Evolutionary conservation across 2,888 invertebrate species (phyloP), one percentile per base, ranked within the genome.

Genomic region (Drosophila macrothrix): DNA sequence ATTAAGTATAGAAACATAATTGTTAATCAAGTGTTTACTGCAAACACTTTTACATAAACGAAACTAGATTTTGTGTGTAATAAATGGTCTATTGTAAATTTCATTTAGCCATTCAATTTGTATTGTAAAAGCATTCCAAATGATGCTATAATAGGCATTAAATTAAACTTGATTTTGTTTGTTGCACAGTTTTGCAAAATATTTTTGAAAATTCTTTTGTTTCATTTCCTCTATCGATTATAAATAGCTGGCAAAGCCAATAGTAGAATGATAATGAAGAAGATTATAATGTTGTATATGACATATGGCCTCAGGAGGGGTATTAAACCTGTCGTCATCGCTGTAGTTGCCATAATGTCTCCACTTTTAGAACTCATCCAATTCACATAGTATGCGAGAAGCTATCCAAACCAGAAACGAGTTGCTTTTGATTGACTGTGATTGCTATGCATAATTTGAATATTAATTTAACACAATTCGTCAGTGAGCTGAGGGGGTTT

Each of bases 321-420:
- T 54, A 39, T 19, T 22, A 10, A 33, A 14, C 16, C 33, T 14
- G 37, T 54, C 29, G 22, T 25, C 58, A 31, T 43, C 22, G 37
- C 14, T 14, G 19, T 39, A 22, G 16, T 14, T 22, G 39, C 28
- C 29, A 16, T 37, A 22, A 49, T 25, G 50, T 50, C 10, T 39
- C 52, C 58, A 59, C 29, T 12, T 60, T 71, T 25, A 60, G 22
- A 14, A 25, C 31, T n/a, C 14, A 16, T 28, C 25, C 29, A 28
- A 52, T 61, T 61, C 16, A 16, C 19, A 61, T 55, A 16, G 9
- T 10, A 28, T 28, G 37, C 39, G 25, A 33, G 37, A 54, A 62
- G 53, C 39, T 28, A 54, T 49, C 43, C 12, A 46, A 76, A 65
- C 39, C 76, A 72, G 64, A 65, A 58, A 50, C n/a, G n/a, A 52